Evolutionary conservation across 2,113 vertebrate genomes (phyloP).

Genomic region (Acanthochromis polyacanthus): DNA sequence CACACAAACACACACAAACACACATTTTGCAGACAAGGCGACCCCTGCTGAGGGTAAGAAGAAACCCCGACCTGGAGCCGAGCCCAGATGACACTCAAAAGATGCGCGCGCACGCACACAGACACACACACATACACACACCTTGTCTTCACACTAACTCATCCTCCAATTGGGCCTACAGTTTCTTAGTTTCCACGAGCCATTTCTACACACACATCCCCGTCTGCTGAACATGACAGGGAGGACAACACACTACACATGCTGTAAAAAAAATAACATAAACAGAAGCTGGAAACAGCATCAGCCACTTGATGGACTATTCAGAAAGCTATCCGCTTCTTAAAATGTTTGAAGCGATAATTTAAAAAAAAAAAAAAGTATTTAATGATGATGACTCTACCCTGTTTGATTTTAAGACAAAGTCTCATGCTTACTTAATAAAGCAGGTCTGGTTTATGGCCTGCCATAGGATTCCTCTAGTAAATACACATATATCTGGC

Average conservation of each 20-base stretch:
- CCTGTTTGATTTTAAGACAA: not conserved
- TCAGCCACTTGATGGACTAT: not conserved
- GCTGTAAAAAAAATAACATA: constrained; percentile 33
- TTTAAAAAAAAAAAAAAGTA: not conserved
- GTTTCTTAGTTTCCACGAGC: constrained; percentile 25
- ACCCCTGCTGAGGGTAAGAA: constrained; percentile 78
- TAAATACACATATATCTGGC: constrained; percentile 52
- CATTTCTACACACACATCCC: constrained; percentile 46
- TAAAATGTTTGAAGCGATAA: constrained; percentile 11
- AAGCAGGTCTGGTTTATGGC: constrained; percentile 2
- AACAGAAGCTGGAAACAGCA: constrained; percentile 37
- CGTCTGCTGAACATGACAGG: constrained; percentile 59
- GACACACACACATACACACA: constrained; percentile 55
- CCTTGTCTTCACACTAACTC: constrained; percentile 64
- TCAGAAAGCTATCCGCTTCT: constrained; percentile 4
- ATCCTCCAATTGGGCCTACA: constrained; percentile 39
- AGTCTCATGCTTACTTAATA: not conserved
- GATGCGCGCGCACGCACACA: constrained; percentile 65
- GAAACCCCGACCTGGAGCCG: constrained; percentile 82
- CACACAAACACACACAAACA: constrained; percentile 53
- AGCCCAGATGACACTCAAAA: constrained; percentile 85
- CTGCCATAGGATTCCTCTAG: not conserved
- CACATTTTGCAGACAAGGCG: constrained; percentile 71
- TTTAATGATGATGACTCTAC: not conserved
- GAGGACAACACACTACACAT: constrained; percentile 27